Percentiles rank a stretch among this genome's conserved stretches.
Conservation (phyloP, 2,113 vertebrate species). For the Himantopus leucocephalus region DNA sequence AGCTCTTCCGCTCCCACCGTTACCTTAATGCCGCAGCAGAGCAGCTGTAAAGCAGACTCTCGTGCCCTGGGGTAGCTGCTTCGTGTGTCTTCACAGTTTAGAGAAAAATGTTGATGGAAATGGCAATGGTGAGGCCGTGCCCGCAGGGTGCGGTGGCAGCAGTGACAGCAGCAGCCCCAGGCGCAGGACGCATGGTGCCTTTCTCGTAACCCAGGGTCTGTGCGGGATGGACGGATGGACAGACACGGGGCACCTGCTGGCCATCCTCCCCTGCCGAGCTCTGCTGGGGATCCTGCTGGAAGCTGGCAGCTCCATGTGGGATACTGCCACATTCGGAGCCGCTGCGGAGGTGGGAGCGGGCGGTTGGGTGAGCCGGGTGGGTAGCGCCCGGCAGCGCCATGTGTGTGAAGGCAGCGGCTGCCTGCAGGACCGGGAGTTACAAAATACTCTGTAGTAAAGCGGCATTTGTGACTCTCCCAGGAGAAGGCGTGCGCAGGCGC, state of each 20-base stretch:
- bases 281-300: neutral
- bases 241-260: neutral
- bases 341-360: neutral
- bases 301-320: neutral
- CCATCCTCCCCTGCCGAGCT: neutral
- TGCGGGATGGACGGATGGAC: neutral
- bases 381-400: rapidly evolving
- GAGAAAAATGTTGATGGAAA: neutral
- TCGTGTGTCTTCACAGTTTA: neutral
- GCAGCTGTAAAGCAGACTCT: neutral
- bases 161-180: neutral
- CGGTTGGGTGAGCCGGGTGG: neutral
- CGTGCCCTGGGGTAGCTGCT: neutral
- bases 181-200: neutral
- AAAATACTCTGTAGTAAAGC: no score
- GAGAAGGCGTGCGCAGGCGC: no score
- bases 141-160: neutral
- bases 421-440: no score
- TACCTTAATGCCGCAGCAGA: neutral
- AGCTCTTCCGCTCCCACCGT: neutral
- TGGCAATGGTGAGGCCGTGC: neutral
- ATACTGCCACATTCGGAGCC: rapidly evolving
- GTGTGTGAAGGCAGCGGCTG: neutral
- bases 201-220: neutral
- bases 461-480: no score